Base-by-base conservation (phyloP, 30 jellyfish, hydroid and myxozoan genomes). In the Morbakka virulenta region DNA sequence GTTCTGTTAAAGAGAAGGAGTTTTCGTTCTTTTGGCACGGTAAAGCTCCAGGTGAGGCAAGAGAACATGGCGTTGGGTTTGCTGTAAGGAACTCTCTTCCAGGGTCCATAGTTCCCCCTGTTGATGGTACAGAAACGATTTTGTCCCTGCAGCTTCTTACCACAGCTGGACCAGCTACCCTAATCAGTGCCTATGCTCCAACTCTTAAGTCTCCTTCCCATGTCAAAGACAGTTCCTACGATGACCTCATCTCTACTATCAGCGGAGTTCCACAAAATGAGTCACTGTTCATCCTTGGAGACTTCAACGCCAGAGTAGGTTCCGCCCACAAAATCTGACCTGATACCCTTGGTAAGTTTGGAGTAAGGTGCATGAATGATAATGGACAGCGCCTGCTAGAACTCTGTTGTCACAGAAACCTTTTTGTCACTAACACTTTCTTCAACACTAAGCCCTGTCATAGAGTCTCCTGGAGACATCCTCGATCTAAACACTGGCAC, bases 291-390 rank as follows among this genome's bases (percentile, higher is more conserved):
- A 29, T 73, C 52, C 85, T 73, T 26, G 85, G 84, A 9, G 84
- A 50, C 61, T 73, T 73, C 83, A 73, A 73, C 13, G 85, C 85
- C 57, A 73, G 85, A 51, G 85, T 73, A 51, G 85, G 85, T 27
- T 23, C 83, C 13, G 85, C 49, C 35, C 78, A 25, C 72, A 20
- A 13, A 11, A 9, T 6, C 23, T 66, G 78, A 71, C 71, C 85
- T 34, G 41, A 12, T 21, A 2, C 85, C 22, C 80, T 41, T 48
- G 82, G 27, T 14, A 63, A 25, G 20, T 23, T 13, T 30, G 85
- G 85, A 52, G 78, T 69, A 2, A 51, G 81, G 33, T 28, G 35
- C 34, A 31, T 69, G 28, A 69, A 69, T 69, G 81, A 69, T n/a
- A 69, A 69, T 35, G 75, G 81, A 11, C 81, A 69, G 4, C 79